Conservation (phyloP, 2,888 invertebrate genomes). For the Platypus cylindrus region DNA sequence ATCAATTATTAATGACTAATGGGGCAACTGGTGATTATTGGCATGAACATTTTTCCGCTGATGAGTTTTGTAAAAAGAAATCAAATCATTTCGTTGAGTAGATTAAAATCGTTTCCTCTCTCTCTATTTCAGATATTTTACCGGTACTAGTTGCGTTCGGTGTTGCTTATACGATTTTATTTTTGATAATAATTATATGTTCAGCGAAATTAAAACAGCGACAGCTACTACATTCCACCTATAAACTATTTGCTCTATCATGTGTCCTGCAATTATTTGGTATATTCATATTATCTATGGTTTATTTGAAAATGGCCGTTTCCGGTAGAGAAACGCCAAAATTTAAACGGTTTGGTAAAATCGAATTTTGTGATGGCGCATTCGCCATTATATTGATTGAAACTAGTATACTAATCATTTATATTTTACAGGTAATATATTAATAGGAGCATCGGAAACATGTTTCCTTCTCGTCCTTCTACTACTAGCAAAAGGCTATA, state of each 20-base stretch:
- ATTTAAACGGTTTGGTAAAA: constrained; percentile 38
- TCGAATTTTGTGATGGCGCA: not conserved
- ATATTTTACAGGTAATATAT: constrained; percentile 30
- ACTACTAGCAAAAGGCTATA: constrained; percentile 80
- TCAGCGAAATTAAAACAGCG: constrained; percentile 63
- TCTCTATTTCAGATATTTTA: constrained; percentile 58
- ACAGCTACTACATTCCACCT: constrained; percentile 76
- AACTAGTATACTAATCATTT: not conserved
- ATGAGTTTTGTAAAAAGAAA: constrained; percentile 74
- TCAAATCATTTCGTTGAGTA: not conserved
- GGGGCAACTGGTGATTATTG: constrained; percentile 67
- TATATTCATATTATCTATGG: constrained; percentile 53
- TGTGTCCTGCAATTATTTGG: constrained; percentile 57
- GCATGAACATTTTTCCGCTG: constrained; percentile 86
- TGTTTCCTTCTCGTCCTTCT: constrained; percentile 66
- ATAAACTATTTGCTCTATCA: constrained; percentile 70
- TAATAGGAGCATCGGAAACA: constrained; percentile 61
- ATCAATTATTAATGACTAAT: constrained; percentile 80
- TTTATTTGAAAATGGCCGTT: constrained; percentile 64
- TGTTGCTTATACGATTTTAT: constrained; percentile 56
- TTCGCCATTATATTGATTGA: not conserved
- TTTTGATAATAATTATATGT: constrained; percentile 60
- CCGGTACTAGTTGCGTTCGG: constrained; percentile 68
- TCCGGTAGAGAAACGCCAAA: constrained; percentile 51
- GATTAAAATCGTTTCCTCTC: not conserved